Evolutionary conservation across 2,888 invertebrate species (phyloP), one percentile per base, ranked within the genome.

Genomic region (Portevinia maculata): DNA sequence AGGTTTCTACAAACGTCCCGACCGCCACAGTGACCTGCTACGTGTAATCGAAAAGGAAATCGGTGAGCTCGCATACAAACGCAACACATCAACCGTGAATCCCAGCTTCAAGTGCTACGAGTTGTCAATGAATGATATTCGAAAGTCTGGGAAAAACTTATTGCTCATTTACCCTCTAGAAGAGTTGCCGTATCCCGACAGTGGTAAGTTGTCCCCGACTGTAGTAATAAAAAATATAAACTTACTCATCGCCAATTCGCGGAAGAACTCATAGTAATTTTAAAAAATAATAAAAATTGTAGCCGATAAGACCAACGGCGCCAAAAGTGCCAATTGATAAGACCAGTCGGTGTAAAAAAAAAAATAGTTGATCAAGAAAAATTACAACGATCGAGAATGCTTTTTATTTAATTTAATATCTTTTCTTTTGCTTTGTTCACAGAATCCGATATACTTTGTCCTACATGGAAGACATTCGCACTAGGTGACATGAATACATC

Each of bases 121-220:
- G 7, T 92, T 93, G 0, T 93, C 93, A 0, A 89, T 94, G 57
- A 92, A 93, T 62, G 92, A 93, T 57, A 91, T 94, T 41, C 93
- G 93, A 91, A 88, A 89, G 3, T 89, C 89, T 5, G 92, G 92
- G 28, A 92, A 92, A 86, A 91, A 92, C 60, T 87, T 94, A 44
- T 90, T 94, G 65, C 91, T 94, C 48, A 90, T 93, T 30, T 94
- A 94, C 88, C 90, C 90, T 21, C 76, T 87, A 0, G 86, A 89
- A 60, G 89, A 90, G 52, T 81, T 90, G 55, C 88, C 89, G 1
- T 87, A 89, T 85, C 89, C 89, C 0, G 88, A 89, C 44, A 88
- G 87, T 65, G 90, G 89, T 88, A 92, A 92, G 8, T 92, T 93
- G 17, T 83, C n/a, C n/a, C n/a, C n/a, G n/a, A n/a, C n/a, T n/a